phyloP scores from a whole-genome alignment of 2,113 vertebrate species.

The Hoplias malabaricus region DNA sequence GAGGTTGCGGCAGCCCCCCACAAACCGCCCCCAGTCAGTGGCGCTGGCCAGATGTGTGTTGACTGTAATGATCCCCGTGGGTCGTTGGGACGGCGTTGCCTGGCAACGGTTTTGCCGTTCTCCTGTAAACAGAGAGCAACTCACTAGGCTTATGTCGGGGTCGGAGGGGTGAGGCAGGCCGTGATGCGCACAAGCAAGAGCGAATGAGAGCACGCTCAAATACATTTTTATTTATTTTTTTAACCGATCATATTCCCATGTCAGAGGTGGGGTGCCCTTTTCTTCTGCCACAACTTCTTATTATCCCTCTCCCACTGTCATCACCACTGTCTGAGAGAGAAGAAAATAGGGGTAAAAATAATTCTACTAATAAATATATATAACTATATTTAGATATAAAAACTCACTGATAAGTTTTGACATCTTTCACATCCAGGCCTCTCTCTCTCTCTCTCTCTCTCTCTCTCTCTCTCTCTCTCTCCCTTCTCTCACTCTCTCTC shows the following conservation, averaged over 20 bases:
- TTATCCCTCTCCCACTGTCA: conserved; percentile 20
- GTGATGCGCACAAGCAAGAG: conserved; percentile 45
- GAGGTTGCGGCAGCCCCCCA: conserved; percentile 14
- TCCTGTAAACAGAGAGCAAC: conserved; percentile 68
- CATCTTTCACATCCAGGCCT: conserved; percentile 60
- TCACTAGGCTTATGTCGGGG: conserved; percentile 63
- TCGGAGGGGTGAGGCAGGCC: conserved; percentile 60
- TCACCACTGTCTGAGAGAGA: not conserved
- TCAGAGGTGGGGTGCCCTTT: conserved; percentile 27
- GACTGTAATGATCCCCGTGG: conserved; percentile 71
- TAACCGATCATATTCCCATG: conserved; percentile 41
- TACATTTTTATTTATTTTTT: conserved; percentile 33
- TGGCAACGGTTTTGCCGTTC: conserved; percentile 69
- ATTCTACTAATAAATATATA: too few species aligned
- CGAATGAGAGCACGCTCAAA: conserved; percentile 33
- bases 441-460: too few species aligned
- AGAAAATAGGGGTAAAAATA: conserved; percentile 46
- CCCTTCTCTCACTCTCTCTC: too few species aligned
- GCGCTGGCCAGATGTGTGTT: conserved; percentile 67
- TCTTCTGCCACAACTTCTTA: conserved; percentile 16
- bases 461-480: too few species aligned
- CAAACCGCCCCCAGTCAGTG: conserved; percentile 42
- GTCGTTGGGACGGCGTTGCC: conserved; percentile 67
- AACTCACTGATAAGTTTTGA: conserved; percentile 56
- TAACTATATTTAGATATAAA: too few species aligned